A percentile compares a stretch with the other conserved stretches of the same genome.
Conservation (phyloP, 2,797 vertebrate genomes). For the Acrocephalus scirpaceus region DNA sequence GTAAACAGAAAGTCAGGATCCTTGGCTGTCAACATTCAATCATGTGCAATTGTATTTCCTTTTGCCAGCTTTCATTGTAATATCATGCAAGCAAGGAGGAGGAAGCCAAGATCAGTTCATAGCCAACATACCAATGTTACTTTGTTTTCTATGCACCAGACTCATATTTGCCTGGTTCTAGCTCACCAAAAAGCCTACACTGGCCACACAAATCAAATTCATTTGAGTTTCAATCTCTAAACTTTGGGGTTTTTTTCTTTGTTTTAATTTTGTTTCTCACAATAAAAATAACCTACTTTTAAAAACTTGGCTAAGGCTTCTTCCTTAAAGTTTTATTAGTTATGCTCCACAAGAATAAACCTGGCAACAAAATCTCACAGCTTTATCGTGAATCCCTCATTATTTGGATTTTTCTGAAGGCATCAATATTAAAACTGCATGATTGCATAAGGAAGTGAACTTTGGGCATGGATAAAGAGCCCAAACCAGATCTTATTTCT, state of each 20-base stretch:
- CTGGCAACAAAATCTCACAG: slow-evolving; percentile 29
- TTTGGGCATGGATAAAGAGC: background rate
- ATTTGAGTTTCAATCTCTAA: background rate
- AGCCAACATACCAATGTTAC: background rate
- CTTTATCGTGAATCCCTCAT: background rate
- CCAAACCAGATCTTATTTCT: background rate
- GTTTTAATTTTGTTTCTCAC: background rate
- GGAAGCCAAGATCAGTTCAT: background rate
- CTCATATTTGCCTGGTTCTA: background rate
- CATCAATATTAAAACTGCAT: slow-evolving; percentile 2
- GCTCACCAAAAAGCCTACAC: background rate
- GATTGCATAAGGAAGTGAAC: background rate
- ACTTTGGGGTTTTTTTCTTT: background rate
- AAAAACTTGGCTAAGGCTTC: slow-evolving; percentile 29
- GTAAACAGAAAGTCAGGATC: background rate
- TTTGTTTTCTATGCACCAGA: slow-evolving; percentile 34
- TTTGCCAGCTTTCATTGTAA: background rate
- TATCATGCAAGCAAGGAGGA: background rate
- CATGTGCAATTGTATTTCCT: background rate
- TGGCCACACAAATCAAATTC: background rate
- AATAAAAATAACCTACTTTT: slow-evolving; percentile 25
- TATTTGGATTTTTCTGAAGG: slow-evolving; percentile 31
- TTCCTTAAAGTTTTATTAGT: slow-evolving; percentile 59
- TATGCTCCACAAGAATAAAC: slow-evolving; percentile 6
- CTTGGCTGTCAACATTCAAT: background rate